Evolutionary conservation across 35 echinoderm and acorn worm genomes (phyloP), one percentile per base, ranked within the genome.

Genomic region (Lytechinus pictus): DNA sequence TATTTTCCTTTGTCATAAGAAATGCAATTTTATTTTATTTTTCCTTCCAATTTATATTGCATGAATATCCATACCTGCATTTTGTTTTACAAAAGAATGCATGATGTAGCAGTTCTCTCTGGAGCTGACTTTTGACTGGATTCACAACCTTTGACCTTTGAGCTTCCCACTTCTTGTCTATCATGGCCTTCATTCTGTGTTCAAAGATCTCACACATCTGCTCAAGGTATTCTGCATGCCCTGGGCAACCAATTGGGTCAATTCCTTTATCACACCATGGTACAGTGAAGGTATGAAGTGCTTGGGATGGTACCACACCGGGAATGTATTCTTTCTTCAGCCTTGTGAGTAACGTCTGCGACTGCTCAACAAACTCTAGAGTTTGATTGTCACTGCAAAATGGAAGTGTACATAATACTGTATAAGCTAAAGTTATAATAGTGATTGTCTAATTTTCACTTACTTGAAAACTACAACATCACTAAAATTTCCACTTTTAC

Each of bases 41-140:
- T 24, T n/a, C n/a, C n/a, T 19, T 19, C 12, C 24, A 24, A 79
- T 7, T 24, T 24, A 4, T 79, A n/a, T 24, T 79, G 19, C 19
- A n/a, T 79, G 19, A 79, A n/a, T 44, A 79, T 19, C 16, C 66
- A 58, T 94, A 98, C 97, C 95, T 98, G 96, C 97, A 98, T 57
- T 98, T 98, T 86, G 60, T 96, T 44, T 94, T 66, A 86, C 94
- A 96, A 61, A 98, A 98, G 10, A 91, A 93, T 61, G 94, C 93
- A 60, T 98, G 97, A 86, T 98, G 97, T 10, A 98, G 51, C 12
- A 98, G 86, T 44, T 98, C 97, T 86, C 97, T 94, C 28, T 98
- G 96, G 5, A 97, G 44, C 4, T 66, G 19, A 14, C 57, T 90
- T n/a, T 89, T 95, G 11, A 94, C 61, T 51, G 94, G 52, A 86